Conservation (phyloP, 2,113 vertebrate species). For the Laticauda laticaudata region DNA sequence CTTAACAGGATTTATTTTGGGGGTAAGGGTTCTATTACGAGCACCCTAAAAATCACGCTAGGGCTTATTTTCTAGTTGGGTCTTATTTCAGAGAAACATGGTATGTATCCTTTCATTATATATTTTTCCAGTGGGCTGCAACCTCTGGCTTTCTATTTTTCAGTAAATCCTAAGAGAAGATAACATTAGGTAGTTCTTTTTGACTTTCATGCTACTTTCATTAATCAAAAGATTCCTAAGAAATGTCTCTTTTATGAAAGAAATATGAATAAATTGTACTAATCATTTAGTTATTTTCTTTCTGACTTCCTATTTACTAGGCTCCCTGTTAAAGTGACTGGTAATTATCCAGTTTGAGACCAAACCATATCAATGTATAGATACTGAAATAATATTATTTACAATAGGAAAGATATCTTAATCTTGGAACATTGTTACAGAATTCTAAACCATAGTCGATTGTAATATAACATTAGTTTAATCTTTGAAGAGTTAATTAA, state of each 20-base stretch:
- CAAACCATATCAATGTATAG: not conserved
- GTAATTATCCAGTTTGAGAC: not conserved
- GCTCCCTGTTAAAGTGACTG: not conserved
- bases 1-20: too few species aligned
- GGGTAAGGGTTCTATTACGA: too few species aligned
- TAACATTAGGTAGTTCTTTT: not conserved
- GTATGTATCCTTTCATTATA: not conserved
- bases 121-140: not conserved
- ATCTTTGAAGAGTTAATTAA: not conserved
- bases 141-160: not conserved
- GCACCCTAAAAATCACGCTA: too few species aligned
- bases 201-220: not conserved
- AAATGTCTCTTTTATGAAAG: not conserved
- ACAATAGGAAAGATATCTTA: not conserved
- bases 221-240: not conserved
- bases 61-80: too few species aligned
- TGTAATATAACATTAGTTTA: not conserved
- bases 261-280: not conserved
- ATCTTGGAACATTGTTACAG: not conserved
- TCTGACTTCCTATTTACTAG: not conserved
- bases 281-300: not conserved
- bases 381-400: not conserved
- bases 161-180: not conserved
- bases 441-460: conserved; percentile 2
- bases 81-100: too few species aligned